Percentiles rank a stretch among this genome's conserved stretches.
Evolutionary conservation across 2,113 vertebrate species (phyloP).

Genomic region (Laterallus jamaicensis): DNA sequence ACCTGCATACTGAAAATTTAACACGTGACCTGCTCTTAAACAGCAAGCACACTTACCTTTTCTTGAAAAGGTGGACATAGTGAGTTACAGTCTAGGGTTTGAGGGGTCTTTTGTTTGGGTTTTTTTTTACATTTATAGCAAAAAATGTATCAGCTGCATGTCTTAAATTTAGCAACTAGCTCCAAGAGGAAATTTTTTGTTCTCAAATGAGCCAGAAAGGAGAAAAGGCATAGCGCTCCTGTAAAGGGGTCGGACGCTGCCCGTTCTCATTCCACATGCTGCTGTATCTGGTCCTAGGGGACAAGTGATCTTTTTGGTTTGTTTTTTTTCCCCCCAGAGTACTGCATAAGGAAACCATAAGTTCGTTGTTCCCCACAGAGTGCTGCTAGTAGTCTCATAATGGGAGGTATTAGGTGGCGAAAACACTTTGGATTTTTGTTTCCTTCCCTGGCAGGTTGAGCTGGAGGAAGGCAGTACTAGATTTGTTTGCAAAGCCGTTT

Average conservation of each 20-base stretch:
- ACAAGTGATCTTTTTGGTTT: not conserved
- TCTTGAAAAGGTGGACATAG: not conserved
- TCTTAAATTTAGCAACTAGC: not conserved
- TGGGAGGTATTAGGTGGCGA: not conserved
- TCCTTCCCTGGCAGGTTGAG: not conserved
- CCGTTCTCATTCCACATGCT: not conserved
- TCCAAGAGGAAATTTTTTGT: not conserved
- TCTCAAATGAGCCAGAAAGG: not conserved
- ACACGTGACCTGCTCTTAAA: not conserved
- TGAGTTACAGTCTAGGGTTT: not conserved
- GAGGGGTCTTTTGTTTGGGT: too few species aligned
- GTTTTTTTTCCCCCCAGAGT: not conserved
- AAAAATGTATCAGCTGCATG: not conserved
- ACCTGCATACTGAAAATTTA: not conserved
- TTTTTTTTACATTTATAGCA: not conserved
- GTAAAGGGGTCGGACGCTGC: not conserved
- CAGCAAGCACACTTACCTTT: not conserved
- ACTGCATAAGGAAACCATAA: not conserved
- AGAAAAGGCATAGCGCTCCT: not conserved
- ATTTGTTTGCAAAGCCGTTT: not conserved
- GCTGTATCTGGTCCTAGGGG: not conserved
- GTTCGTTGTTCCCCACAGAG: not conserved
- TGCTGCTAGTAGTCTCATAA: not conserved
- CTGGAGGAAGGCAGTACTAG: not conserved
- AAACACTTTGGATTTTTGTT: not conserved